Conservation (phyloP, 2,797 vertebrate genomes). For the Sitta carolinensis region DNA sequence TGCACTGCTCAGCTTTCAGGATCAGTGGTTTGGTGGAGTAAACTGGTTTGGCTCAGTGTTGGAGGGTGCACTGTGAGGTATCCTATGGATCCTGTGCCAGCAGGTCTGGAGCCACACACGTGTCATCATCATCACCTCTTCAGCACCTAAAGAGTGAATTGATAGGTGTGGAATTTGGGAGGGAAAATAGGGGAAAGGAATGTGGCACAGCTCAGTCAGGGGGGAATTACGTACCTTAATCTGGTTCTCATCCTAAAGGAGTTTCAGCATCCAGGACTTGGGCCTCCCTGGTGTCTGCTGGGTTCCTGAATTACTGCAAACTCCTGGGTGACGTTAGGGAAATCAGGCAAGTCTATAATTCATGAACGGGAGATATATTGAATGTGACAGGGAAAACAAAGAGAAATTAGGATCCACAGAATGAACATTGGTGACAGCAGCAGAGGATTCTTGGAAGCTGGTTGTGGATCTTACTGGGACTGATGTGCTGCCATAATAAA, state of each 20-base stretch:
- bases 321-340: neutral
- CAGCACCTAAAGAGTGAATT: neutral
- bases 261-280: neutral
- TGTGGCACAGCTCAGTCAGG: neutral
- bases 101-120: accelerated
- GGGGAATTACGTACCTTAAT: neutral
- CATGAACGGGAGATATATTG: neutral
- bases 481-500: neutral
- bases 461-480: neutral
- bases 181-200: neutral
- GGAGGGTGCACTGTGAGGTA: accelerated
- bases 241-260: neutral
- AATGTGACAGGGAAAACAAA: constrained; percentile 6
- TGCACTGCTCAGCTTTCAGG: neutral
- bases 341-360: constrained; percentile 2
- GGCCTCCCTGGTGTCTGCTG: neutral
- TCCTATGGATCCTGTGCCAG: neutral
- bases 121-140: neutral
- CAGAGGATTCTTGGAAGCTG: neutral
- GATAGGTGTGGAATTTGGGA: neutral
- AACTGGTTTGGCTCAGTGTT: neutral
- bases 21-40: neutral
- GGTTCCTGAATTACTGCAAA: neutral
- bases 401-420: neutral
- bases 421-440: neutral